Percentiles rank a stretch among this genome's conserved stretches.
Conservation (phyloP, 1,140 invertebrate species). For the Drosophila eugracilis region DNA sequence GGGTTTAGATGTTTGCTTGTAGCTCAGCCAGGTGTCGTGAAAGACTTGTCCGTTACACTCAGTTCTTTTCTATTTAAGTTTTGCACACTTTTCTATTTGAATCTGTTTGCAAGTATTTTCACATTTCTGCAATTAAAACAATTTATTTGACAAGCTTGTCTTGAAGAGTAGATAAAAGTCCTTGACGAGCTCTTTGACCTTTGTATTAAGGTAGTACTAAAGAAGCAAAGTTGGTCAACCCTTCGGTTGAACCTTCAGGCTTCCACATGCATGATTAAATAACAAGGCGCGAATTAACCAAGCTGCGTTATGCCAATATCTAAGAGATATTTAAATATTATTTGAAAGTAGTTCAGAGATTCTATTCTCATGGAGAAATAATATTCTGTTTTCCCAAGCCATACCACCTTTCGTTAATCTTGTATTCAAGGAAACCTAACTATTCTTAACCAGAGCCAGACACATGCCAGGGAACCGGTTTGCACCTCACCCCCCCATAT, state of each 20-base stretch:
- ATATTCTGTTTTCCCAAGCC: background rate
- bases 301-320: background rate
- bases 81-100: slow-evolving; percentile 41
- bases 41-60: slow-evolving; percentile 74
- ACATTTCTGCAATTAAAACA: slow-evolving; percentile 35
- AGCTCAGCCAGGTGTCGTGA: slow-evolving; percentile 50
- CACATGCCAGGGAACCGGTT: slow-evolving; percentile 27
- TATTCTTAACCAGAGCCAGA: background rate
- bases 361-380: background rate
- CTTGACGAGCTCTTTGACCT: slow-evolving; percentile 41
- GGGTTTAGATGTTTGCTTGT: slow-evolving; percentile 12
- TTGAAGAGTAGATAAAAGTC: slow-evolving; percentile 40
- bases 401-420: background rate
- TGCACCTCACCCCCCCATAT: slow-evolving; percentile 7
- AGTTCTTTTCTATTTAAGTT: slow-evolving; percentile 55
- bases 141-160: slow-evolving; percentile 17
- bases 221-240: slow-evolving; percentile 1
- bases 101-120: slow-evolving; percentile 30
- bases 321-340: background rate
- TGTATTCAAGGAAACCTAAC: slow-evolving; percentile 1
- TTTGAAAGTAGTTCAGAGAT: background rate
- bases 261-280: slow-evolving; percentile 3
- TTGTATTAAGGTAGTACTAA: background rate
- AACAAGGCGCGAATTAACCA: slow-evolving; percentile 7
- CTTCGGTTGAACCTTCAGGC: slow-evolving; percentile 14